phyloP scores from a whole-genome alignment of 1,140 invertebrate species.

The Drosophila sp. region DNA sequence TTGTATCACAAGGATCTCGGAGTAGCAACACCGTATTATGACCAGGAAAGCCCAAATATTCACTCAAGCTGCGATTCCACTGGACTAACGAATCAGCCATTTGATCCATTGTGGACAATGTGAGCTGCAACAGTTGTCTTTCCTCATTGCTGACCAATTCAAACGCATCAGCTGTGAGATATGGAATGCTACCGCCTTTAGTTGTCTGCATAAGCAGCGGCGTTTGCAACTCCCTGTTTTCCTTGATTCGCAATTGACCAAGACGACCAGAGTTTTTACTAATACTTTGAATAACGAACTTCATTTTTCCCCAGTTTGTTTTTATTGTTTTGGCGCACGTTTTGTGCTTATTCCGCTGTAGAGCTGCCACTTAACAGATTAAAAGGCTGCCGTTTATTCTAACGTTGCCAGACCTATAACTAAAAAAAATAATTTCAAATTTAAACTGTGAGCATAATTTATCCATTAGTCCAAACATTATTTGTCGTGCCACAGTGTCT shows the following conservation, averaged over 20 bases:
- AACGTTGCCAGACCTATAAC: not conserved
- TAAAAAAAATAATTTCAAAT: too few species aligned
- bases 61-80: conserved; percentile 85
- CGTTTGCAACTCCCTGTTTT: conserved; percentile 40
- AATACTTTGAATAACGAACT: conserved; percentile 86
- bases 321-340: conserved; percentile 43
- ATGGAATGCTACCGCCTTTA: conserved; percentile 88
- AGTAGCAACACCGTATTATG: conserved; percentile 87
- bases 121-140: conserved; percentile 86
- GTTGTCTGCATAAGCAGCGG: conserved; percentile 69
- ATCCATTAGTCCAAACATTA: not conserved
- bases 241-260: conserved; percentile 85
- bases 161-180: conserved; percentile 88
- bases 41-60: conserved; percentile 88
- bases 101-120: conserved; percentile 86
- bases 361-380: conserved; percentile 5
- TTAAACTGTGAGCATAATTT: too few species aligned
- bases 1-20: conserved; percentile 88
- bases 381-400: not conserved
- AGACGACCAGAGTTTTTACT: conserved; percentile 85
- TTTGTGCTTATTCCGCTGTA: conserved; percentile 3
- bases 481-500: too few species aligned
- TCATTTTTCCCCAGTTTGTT: conserved; percentile 84
- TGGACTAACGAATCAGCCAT: conserved; percentile 86
- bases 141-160: conserved; percentile 85